Conservation (phyloP, 2,797 vertebrate species). For the Paguma larvata region DNA sequence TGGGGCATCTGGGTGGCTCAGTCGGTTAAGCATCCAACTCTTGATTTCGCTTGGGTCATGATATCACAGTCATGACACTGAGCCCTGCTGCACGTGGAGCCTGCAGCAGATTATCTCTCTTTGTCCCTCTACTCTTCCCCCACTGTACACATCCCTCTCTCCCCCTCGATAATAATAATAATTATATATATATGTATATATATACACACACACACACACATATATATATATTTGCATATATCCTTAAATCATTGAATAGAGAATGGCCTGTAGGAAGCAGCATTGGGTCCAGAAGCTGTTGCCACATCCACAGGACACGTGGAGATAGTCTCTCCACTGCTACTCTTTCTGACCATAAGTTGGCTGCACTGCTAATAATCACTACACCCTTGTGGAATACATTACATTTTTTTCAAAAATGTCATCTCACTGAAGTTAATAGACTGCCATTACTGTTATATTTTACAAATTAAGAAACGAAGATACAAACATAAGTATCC, state of each 20-base stretch:
- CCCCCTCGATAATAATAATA: no score
- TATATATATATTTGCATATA: background rate
- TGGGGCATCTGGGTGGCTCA: no score
- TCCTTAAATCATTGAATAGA: background rate
- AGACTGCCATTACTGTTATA: background rate
- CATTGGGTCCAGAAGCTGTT: fast-evolving
- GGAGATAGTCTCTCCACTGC: background rate
- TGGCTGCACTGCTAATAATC: background rate
- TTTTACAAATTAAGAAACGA: conserved; percentile 7
- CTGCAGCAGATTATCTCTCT: no score
- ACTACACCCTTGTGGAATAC: background rate
- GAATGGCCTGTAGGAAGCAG: background rate
- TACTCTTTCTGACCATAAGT: background rate
- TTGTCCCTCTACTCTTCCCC: no score
- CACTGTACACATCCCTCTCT: no score
- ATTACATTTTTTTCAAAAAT: background rate
- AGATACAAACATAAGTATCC: background rate
- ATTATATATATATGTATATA: no score
- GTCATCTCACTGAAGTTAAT: background rate
- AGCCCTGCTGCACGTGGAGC: no score
- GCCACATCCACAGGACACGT: no score
- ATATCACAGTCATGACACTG: no score
- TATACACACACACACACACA: no score
- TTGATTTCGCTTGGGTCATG: no score
- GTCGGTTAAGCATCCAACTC: no score